Evolutionary conservation across 2,888 invertebrate species (phyloP).

Genomic region (Cantharis lateralis): DNA sequence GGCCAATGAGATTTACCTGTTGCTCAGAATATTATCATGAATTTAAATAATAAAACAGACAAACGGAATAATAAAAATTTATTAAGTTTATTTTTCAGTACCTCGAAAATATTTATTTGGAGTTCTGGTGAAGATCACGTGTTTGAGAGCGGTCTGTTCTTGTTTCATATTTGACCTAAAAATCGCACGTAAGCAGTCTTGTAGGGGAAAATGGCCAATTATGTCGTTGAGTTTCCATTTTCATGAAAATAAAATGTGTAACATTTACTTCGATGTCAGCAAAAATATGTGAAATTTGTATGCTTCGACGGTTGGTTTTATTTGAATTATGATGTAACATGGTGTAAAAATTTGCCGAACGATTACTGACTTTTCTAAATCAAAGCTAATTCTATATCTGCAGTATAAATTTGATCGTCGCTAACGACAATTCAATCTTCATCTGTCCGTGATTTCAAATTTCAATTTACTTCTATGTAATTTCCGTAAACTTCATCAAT

Average conservation of each 20-base stretch:
- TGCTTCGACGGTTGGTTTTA: not conserved
- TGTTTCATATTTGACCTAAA: not conserved
- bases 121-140: no score
- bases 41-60: no score
- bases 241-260: not conserved
- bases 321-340: not conserved
- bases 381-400: not conserved
- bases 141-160: not conserved
- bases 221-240: not conserved
- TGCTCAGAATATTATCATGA: no score
- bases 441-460: not conserved
- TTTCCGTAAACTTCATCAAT: slow-evolving; percentile 3
- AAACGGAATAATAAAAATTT: no score
- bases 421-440: slow-evolving; percentile 1
- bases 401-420: not conserved
- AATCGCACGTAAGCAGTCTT: not conserved
- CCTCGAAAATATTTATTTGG: no score
- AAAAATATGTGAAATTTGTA: not conserved
- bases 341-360: not conserved
- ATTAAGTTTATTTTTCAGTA: no score
- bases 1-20: no score
- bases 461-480: slow-evolving; percentile 3
- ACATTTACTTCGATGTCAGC: not conserved
- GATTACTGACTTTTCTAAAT: not conserved
- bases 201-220: not conserved